Evolutionary conservation across 2,888 invertebrate species (phyloP), one percentile per base, ranked within the genome.

Genomic region (Caenorhabditis becei): DNA sequence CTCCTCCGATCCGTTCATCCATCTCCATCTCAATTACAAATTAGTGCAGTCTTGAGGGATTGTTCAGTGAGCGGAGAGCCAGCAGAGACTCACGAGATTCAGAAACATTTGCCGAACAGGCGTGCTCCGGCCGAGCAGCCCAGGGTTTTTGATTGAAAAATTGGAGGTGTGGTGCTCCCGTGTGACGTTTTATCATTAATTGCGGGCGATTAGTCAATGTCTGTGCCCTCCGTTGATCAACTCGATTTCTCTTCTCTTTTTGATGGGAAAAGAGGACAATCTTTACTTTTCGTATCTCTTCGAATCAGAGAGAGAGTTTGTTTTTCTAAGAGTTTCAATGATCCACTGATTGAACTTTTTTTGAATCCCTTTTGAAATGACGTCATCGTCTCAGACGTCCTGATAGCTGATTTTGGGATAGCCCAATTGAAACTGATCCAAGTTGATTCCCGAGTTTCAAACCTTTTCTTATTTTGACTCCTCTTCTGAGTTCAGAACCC

Each of bases 141-240:
- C 26, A 51, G 53, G 65, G 58, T 63, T 65, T 72, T 65, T 72
- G 72, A 72, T 72, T 65, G 72, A 63, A 72, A 72, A 72, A 72
- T 65, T 65, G 56, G 72, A 56, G 56, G 61, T 71, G 70, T 26
- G 20, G 58, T 32, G 37, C 28, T 44, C 44, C 28, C 24, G 23
- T 18, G 35, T 63, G 72, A 65, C 72, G 62, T 63, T 72, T 72
- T 72, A 72, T 72, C 72, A 72, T 72, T 72, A 72, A 72, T 72
- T 72, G 65, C 26, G 56, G 62, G 37, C 54, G 44, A 72, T 72
- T 72, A 72, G 72, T 72, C 72, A 47, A 32, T 72, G 72, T 72
- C 72, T 49, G 41, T 41, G 32, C 41, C 41, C 35, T 10, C 26
- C 49, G 35, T 23, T 51, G 24, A 32, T 32, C 16, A 7, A 16